Conservation (phyloP, 2,797 vertebrate species). For the Clarias fuscus region DNA sequence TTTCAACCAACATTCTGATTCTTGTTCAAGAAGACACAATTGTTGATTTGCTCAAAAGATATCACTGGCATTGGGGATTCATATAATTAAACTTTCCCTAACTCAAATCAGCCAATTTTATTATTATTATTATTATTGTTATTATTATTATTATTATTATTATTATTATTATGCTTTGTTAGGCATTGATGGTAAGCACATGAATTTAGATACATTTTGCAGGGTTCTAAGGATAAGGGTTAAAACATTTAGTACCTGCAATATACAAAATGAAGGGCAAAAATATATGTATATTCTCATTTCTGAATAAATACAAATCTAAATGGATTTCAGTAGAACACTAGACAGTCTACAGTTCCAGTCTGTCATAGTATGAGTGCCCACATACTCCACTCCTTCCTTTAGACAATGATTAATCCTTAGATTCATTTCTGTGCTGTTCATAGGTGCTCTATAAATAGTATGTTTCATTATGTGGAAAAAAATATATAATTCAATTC, state of each 20-base stretch:
- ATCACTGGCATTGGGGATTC: background rate
- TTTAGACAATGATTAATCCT: slow-evolving; percentile 56
- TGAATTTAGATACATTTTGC: background rate
- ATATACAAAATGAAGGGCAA: background rate
- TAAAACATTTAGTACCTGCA: background rate
- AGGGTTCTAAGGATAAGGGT: background rate
- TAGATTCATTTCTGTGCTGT: slow-evolving; percentile 53
- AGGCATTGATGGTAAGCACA: background rate
- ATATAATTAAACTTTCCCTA: background rate
- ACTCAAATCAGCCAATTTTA: background rate
- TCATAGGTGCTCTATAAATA: slow-evolving; percentile 56
- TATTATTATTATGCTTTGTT: background rate
- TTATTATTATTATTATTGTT: background rate
- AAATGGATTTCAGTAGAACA: background rate
- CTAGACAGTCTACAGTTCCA: background rate
- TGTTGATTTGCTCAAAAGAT: background rate
- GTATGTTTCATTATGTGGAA: slow-evolving; percentile 48
- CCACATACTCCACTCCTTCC: slow-evolving; percentile 14
- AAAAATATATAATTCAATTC: slow-evolving; percentile 40
- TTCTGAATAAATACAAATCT: background rate
- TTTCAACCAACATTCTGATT: slow-evolving; percentile 15
- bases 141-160: background rate
- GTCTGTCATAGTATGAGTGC: slow-evolving; percentile 31
- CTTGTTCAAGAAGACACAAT: background rate
- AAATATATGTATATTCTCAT: background rate